Base-by-base conservation (phyloP, 2,797 vertebrate species). In the Gymnodraco acuticeps region DNA sequence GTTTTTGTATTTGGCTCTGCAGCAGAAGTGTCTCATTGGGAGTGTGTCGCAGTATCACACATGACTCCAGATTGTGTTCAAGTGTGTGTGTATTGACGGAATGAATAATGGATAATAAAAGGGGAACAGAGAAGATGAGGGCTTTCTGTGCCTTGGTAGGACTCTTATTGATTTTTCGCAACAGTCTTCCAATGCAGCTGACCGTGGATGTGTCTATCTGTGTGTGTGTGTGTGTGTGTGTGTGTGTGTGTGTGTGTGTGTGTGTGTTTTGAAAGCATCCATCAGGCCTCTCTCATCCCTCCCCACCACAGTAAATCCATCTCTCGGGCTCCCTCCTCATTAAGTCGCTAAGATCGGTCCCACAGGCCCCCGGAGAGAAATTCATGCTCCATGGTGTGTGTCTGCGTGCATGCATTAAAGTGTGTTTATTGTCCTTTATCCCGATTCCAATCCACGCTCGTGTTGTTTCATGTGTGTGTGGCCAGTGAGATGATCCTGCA, bases 321-420 rank as follows among this genome's bases (percentile, higher is more conserved):
- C 76, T 75, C 53, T 59, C 64, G 69, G 70, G 46, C 64, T 80
- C 55, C 1, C 33, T 58, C 75, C 27, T 78, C 71, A 71, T 81
- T 79, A 80, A 77, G 68, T 78, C 61, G 78, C 80, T 76, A 38
- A 75, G 64, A 79, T 78, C 10, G 16, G 55, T 78, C 82, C 77
- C 76, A 20, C 38, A 0, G 74, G 76, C 27, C 43, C 48, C 38
- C 27, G 8, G 14, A 63, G 69, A 75, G 60, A 78, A 73, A 82
- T 78, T 64, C 56, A 78, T 31, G 71, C 68, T 52, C 5, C 47
- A 64, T 15, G 27, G 13, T 33, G 14, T 47, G 48, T 60, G n/a
- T 50, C 14, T 75, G 16, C 10, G 31, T 60, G 27, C 23, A 46
- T 67, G 47, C 33, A 16, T 31, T 58, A 19, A n/a, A 17, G 58